Evolutionary conservation across 2,888 invertebrate genomes (phyloP).

Genomic region (Lordiphosa andalusiaca): DNA sequence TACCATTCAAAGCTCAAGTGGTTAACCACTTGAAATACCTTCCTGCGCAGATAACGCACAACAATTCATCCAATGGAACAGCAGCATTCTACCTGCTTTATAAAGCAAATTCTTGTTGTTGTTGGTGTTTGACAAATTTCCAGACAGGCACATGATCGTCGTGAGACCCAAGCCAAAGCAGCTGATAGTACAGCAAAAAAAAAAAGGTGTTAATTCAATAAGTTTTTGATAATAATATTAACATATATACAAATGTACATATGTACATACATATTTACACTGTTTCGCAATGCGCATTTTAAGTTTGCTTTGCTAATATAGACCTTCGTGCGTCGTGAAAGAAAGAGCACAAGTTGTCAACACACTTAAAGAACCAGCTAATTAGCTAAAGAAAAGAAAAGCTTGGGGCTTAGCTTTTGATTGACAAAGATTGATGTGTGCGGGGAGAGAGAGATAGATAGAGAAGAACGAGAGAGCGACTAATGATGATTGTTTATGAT

Average conservation of each 20-base stretch:
- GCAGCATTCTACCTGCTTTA: no score
- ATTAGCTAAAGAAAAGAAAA: no score
- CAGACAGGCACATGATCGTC: conserved; percentile 61
- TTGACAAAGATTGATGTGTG: no score
- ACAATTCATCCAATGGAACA: no score
- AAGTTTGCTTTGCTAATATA: neutral
- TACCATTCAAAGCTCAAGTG: neutral
- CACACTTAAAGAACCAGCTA: no score
- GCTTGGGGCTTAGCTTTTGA: no score
- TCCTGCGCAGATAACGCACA: conserved; percentile 46
- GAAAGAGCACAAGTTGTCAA: no score
- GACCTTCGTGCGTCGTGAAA: no score
- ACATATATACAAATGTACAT: neutral
- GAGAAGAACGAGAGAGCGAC: no score
- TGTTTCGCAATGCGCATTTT: conserved; percentile 31
- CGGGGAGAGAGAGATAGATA: no score
- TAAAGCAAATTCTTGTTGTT: no score
- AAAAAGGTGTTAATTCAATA: conserved; percentile 39
- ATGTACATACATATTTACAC: conserved; percentile 1
- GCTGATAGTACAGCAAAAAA: conserved; percentile 30
- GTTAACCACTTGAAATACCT: neutral
- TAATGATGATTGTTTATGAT: no score
- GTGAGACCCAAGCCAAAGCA: conserved; percentile 14
- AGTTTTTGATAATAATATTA: conserved; percentile 13
- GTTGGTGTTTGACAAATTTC: conserved; percentile 64